Evolutionary conservation across 2,113 vertebrate species (phyloP).

Genomic region (Vicugna pacos): DNA sequence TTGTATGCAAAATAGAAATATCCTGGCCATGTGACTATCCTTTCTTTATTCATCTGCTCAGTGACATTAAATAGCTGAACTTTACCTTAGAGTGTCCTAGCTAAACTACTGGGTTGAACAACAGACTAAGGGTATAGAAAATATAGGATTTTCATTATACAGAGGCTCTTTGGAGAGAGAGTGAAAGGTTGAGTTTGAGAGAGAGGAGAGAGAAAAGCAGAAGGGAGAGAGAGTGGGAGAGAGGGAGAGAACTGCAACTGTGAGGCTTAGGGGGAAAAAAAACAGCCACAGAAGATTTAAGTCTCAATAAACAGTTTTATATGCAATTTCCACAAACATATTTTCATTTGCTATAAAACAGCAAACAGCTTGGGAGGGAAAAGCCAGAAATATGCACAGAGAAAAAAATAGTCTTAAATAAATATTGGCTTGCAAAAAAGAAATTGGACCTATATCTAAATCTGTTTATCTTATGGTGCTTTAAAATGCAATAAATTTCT

Average conservation of each 20-base stretch:
- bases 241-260: neutral
- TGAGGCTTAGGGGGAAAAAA: neutral
- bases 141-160: conserved; percentile 32
- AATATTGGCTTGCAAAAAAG: conserved; percentile 61
- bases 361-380: conserved; percentile 65
- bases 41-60: neutral
- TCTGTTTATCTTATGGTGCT: conserved; percentile 73
- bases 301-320: conserved; percentile 83
- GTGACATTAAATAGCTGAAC: neutral
- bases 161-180: neutral
- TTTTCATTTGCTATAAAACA: conserved; percentile 85
- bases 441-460: conserved; percentile 55
- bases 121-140: neutral
- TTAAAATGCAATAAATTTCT: conserved; percentile 78
- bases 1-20: neutral
- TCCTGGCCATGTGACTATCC: neutral
- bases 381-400: conserved; percentile 57
- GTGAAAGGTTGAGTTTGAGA: neutral
- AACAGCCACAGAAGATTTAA: conserved; percentile 80
- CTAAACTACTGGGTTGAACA: neutral
- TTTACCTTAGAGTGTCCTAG: neutral
- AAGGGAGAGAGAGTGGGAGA: neutral
- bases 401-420: conserved; percentile 71
- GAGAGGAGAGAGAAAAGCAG: neutral
- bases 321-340: conserved; percentile 81